Evolutionary conservation across 2,888 invertebrate species (phyloP).

Genomic region (Drosophila mettleri): DNA sequence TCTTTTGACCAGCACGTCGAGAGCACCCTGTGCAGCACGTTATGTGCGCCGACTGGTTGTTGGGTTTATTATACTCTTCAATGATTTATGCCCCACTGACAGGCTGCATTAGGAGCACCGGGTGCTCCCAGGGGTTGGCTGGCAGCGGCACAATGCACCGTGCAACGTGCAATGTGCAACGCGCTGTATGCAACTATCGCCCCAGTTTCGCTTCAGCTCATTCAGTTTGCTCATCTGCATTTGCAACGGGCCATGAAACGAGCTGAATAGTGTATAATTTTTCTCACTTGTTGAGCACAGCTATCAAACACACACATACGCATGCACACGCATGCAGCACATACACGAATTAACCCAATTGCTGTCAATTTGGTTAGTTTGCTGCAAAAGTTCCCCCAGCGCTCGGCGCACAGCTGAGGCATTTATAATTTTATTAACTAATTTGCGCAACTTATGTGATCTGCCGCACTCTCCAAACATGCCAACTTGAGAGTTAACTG

Average conservation of each 20-base stretch:
- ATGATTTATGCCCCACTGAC: conserved; percentile 62
- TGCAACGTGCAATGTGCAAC: conserved; percentile 16
- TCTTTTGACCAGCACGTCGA: conserved; percentile 22
- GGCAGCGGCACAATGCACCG: conserved; percentile 9
- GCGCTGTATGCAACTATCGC: conserved; percentile 22
- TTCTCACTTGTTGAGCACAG: conserved; percentile 49
- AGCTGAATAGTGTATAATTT: conserved; percentile 22
- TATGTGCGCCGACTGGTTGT: conserved; percentile 37
- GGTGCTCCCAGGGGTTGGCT: conserved; percentile 12
- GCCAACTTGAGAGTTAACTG: not conserved
- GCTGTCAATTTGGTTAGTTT: conserved; percentile 9
- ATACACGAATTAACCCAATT: conserved; percentile 6
- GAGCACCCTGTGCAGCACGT: conserved; percentile 22
- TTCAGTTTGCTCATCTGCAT: conserved; percentile 38
- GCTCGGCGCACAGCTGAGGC: conserved; percentile 4
- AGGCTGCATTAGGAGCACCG: conserved; percentile 47
- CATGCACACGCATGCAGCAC: not conserved
- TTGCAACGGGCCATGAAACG: conserved; percentile 15
- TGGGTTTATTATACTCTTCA: conserved; percentile 69
- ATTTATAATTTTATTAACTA: conserved; percentile 34
- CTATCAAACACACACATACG: not conserved
- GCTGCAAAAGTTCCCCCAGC: conserved; percentile 7
- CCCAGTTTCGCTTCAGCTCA: conserved; percentile 40
- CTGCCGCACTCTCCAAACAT: not conserved
- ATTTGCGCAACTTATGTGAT: conserved; percentile 6